Evolutionary conservation across 2,113 vertebrate species (phyloP).

Genomic region (Myotis brandtii): DNA sequence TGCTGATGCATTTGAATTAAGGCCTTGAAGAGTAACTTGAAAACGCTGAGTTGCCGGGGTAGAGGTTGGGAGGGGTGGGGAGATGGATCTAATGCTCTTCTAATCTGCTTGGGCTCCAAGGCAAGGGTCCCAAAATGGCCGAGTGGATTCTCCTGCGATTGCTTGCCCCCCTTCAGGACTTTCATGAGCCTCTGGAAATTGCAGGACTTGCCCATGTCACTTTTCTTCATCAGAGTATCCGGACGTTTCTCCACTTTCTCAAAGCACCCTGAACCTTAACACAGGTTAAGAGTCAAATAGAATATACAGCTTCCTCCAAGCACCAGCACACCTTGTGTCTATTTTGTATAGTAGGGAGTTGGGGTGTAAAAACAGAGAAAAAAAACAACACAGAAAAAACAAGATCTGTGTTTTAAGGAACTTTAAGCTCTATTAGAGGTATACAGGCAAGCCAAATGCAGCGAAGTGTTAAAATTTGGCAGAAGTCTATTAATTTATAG

Average conservation of each 20-base stretch:
- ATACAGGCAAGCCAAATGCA: not conserved
- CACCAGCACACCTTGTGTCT: not conserved
- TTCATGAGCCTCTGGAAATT: not conserved
- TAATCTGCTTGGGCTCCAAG: not conserved
- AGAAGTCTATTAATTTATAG: not conserved
- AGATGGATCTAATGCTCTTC: not conserved
- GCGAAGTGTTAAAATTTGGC: slow-evolving; percentile 5
- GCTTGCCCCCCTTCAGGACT: not conserved
- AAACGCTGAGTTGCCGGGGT: not conserved
- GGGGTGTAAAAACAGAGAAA: not conserved
- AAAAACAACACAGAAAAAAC: not conserved
- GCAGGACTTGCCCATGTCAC: not conserved
- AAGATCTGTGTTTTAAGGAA: not conserved
- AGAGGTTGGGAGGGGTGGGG: not conserved
- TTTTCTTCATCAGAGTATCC: not conserved
- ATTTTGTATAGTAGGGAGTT: not conserved
- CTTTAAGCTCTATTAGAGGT: not conserved
- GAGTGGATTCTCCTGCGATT: not conserved
- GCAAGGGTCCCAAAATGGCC: not conserved
- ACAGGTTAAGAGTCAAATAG: not conserved
- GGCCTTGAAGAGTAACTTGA: not conserved
- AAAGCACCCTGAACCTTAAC: not conserved
- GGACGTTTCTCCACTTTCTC: not conserved
- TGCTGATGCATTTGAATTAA: not conserved
- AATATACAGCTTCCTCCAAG: not conserved